Evolutionary conservation across 2,888 invertebrate genomes (phyloP), one percentile per base, ranked within the genome.

Genomic region (Sympetrum striolatum): DNA sequence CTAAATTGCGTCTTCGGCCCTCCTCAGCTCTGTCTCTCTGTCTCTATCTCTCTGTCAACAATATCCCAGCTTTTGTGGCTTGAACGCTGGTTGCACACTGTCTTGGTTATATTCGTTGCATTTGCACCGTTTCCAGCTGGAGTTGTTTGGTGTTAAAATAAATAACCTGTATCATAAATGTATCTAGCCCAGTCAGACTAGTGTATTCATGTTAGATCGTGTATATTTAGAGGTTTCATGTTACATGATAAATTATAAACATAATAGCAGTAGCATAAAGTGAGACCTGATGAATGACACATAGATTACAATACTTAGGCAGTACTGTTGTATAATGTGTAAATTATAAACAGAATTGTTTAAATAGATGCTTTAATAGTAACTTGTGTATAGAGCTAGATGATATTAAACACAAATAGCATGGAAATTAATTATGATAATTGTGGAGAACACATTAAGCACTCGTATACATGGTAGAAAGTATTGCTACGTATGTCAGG

Each of bases 41-140:
- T 64, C 18, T 22, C 22, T 82, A 14, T 82, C 37, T 86, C 60
- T 64, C 86, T 86, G 25, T 73, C 31, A 58, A 58, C 86, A 60
- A 58, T 44, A 37, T 64, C 86, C 64, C 86, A 86, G 86, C 86
- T 86, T 64, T 60, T 60, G 86, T 86, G 86, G 86, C 86, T 86
- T 86, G 60, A 86, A 86, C 60, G 86, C 86, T 86, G 86, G 86
- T 86, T 86, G 86, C 86, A 86, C 86, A 64, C 86, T 86, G 86
- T 86, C 60, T 86, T 86, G 86, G 86, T 86, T 35, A 82, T 86
- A 86, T 31, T 31, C 82, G 86, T 86, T 86, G 86, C 86, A 86
- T 86, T 86, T 86, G 86, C 86, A 86, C 86, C 86, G 86, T 86
- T 37, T 86, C 60, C 86, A 60, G 86, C 86, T 86, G 86, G 73